phyloP scores from a whole-genome alignment of 2,888 invertebrate genomes.

The Apodemia hepburni region DNA sequence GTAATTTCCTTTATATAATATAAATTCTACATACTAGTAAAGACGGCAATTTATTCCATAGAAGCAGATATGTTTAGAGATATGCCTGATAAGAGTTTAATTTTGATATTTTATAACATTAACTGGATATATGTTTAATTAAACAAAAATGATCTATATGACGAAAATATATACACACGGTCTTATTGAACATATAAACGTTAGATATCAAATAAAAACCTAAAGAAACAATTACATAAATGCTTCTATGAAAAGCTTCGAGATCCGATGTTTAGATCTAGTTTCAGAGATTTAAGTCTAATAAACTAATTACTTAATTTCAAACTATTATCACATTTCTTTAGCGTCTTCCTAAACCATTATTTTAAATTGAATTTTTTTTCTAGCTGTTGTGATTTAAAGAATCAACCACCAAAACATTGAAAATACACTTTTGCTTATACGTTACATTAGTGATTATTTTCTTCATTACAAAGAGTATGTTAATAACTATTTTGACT shows the following conservation, averaged over 20 bases:
- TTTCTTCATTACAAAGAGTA: neutral
- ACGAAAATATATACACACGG: neutral
- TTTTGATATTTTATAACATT: constrained; percentile 9
- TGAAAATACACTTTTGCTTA: constrained; percentile 14
- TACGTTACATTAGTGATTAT: neutral
- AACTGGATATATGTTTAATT: neutral
- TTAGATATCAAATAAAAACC: neutral
- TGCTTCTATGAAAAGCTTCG: constrained; percentile 64
- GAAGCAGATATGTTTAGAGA: constrained; percentile 63
- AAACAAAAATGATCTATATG: too few relatives aligned
- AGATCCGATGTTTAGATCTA: constrained; percentile 41
- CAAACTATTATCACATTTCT: constrained; percentile 71
- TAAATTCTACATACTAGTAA: constrained; percentile 30
- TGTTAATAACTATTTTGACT: constrained; percentile 1
- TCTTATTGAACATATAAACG: neutral
- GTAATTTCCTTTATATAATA: constrained; percentile 25
- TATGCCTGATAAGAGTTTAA: constrained; percentile 19
- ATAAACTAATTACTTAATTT: constrained; percentile 38
- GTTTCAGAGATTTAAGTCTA: constrained; percentile 23
- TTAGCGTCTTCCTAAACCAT: constrained; percentile 39
- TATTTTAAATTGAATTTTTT: constrained; percentile 16
- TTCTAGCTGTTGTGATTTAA: neutral
- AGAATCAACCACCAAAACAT: constrained; percentile 9
- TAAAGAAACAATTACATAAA: constrained; percentile 42
- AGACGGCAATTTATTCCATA: constrained; percentile 48